Conservation (phyloP, 2,113 vertebrate species). For the Sigmodon hispidus region DNA sequence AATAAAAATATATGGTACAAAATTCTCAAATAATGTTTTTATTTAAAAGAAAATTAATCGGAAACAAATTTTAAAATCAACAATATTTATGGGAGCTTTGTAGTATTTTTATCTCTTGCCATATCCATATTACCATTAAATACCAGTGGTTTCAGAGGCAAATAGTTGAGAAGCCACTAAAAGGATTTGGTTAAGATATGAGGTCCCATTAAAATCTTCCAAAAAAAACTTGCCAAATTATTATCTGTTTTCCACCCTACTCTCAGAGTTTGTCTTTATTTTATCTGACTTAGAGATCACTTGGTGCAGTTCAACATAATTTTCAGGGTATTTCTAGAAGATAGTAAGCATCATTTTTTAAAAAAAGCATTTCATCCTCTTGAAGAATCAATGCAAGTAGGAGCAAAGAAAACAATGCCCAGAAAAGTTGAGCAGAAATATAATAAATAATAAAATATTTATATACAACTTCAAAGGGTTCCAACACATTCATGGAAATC, state of each 20-base stretch:
- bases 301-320: background rate
- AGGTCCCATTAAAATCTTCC: background rate
- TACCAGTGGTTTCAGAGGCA: background rate
- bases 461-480: background rate
- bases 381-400: background rate
- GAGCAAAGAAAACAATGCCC: background rate
- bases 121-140: background rate
- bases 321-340: background rate
- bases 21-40: background rate
- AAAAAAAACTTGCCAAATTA: background rate
- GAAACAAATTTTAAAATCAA: background rate
- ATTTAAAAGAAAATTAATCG: background rate
- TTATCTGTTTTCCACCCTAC: background rate
- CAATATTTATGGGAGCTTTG: background rate
- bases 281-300: background rate
- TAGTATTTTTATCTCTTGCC: background rate
- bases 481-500: background rate
- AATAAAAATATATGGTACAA: background rate
- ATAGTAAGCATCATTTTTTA: background rate
- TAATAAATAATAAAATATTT: background rate
- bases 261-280: background rate
- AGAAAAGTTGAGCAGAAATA: background rate
- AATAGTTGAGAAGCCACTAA: background rate
- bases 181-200: background rate
- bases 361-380: background rate